phyloP scores from a whole-genome alignment of 2,113 vertebrate species.

The Brienomyrus brachyistius region DNA sequence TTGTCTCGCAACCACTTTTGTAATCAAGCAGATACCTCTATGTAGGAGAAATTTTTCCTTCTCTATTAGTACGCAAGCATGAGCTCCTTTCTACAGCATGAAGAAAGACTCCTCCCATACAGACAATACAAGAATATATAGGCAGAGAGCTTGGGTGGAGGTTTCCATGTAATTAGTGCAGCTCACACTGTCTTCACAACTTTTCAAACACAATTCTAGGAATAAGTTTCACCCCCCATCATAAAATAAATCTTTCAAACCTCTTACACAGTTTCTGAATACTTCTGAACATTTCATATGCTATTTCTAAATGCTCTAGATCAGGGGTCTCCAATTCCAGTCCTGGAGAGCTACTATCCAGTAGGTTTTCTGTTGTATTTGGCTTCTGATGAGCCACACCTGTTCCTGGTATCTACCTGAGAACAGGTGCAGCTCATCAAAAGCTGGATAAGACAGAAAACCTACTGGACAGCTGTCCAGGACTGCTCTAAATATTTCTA shows the following conservation, averaged over 20 bases:
- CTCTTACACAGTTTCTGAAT: not conserved
- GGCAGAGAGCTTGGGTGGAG: not conserved
- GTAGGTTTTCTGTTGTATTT: not conserved
- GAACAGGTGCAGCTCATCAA: not conserved
- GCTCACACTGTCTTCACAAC: not conserved
- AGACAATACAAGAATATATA: not conserved
- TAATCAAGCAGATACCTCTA: not conserved
- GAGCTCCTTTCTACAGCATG: not conserved
- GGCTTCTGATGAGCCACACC: not conserved
- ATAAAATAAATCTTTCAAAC: not conserved
- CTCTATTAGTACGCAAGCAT: not conserved
- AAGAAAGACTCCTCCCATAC: not conserved
- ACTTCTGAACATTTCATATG: not conserved
- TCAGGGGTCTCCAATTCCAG: too few relatives aligned
- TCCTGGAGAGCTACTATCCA: too few relatives aligned
- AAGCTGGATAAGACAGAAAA: not conserved
- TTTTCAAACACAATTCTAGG: not conserved
- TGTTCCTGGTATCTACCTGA: not conserved
- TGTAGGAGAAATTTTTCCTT: not conserved
- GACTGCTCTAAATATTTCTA: not conserved
- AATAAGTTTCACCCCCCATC: not conserved
- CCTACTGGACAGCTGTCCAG: not conserved
- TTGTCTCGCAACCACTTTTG: not conserved
- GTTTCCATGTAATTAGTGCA: not conserved
- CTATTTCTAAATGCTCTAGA: not conserved